Percentiles rank a stretch among this genome's conserved stretches.
Evolutionary conservation across 2,113 vertebrate genomes (phyloP).

Genomic region (Cheilinus undulatus): DNA sequence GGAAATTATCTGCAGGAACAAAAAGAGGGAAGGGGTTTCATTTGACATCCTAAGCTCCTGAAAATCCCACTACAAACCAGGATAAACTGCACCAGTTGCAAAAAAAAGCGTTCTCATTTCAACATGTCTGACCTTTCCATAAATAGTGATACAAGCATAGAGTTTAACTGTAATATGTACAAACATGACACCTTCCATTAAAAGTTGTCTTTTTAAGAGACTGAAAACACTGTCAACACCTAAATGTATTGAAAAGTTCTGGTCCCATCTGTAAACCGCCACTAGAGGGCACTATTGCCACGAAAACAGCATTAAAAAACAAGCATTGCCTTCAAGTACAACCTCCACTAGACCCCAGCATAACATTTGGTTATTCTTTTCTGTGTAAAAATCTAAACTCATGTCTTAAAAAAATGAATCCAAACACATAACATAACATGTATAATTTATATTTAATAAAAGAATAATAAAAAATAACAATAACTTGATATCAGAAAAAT

Average conservation of each 20-base stretch:
- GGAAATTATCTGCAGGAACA: constrained; percentile 92
- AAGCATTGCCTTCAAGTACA: background rate
- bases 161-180: background rate
- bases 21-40: background rate
- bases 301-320: constrained; percentile 4
- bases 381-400: too few relatives aligned
- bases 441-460: too few relatives aligned
- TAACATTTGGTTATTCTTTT: background rate
- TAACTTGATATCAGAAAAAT: too few relatives aligned
- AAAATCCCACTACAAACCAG: too few relatives aligned
- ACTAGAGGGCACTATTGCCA: constrained; percentile 50
- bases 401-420: too few relatives aligned
- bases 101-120: too few relatives aligned
- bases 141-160: too few relatives aligned
- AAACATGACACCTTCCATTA: background rate
- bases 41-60: background rate
- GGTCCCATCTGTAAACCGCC: background rate
- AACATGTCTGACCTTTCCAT: too few relatives aligned
- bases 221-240: background rate
- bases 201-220: background rate
- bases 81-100: too few relatives aligned
- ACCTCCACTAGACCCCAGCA: background rate
- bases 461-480: too few relatives aligned
- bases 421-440: too few relatives aligned
- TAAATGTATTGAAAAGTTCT: background rate